A percentile compares a stretch with the other conserved stretches of the same genome.
phyloP scores from a whole-genome alignment of 1,140 invertebrate genomes.

The Pygmarrhopalites habei region DNA sequence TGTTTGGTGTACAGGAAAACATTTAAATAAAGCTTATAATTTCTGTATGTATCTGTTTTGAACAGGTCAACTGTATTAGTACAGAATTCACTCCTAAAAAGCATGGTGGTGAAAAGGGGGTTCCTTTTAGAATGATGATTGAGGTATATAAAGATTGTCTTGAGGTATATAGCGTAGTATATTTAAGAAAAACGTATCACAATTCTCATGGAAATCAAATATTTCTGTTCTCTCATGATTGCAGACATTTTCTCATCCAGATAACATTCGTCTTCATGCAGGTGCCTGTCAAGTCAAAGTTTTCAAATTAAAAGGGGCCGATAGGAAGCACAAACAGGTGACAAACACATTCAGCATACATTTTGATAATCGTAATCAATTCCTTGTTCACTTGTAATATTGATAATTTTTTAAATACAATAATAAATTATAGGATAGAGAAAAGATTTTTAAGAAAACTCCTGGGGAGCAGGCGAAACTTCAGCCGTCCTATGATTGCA shows the following conservation, averaged over 20 bases:
- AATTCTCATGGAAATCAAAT: too few relatives aligned
- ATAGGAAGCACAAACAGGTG: constrained; percentile 97
- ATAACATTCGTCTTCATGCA: constrained; percentile 63
- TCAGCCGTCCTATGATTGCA: constrained; percentile 91
- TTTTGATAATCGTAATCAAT: too few relatives aligned
- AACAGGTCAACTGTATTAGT: constrained; percentile 85
- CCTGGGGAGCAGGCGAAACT: constrained; percentile 84
- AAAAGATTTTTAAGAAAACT: constrained; percentile 84
- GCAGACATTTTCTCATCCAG: constrained; percentile 61
- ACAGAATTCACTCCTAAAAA: constrained; percentile 97
- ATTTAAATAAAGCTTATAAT: too few relatives aligned
- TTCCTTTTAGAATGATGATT: constrained; percentile 91
- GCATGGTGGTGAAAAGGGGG: constrained; percentile 95
- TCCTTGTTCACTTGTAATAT: too few relatives aligned
- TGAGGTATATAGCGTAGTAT: too few relatives aligned
- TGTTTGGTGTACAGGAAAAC: too few relatives aligned
- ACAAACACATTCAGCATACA: too few relatives aligned
- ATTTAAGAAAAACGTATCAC: too few relatives aligned
- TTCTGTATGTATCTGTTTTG: background rate
- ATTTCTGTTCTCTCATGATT: too few relatives aligned
- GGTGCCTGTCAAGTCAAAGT: constrained; percentile 71
- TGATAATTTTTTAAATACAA: too few relatives aligned
- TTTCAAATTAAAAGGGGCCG: constrained; percentile 75
- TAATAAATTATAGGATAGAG: too few relatives aligned
- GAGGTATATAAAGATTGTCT: too few relatives aligned